These are phyloP conservation scores for Tenebrosternarchus preto DNA, from an alignment of 2,113 vertebrate species.

Conservation along the genomic window DNA sequence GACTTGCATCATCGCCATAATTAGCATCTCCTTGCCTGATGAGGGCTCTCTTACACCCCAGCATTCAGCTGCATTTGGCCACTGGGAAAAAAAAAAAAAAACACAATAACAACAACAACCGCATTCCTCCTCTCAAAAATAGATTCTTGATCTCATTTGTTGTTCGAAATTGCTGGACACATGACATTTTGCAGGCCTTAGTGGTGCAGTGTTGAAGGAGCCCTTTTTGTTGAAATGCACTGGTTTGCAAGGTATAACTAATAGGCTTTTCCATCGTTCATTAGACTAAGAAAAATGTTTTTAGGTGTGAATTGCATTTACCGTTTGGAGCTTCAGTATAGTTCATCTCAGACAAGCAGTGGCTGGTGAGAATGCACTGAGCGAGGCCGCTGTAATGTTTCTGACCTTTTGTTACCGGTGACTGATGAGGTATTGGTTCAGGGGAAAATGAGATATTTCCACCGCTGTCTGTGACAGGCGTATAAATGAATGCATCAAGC, in stretches of 20 bases:
- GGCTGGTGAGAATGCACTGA: slow-evolving; percentile 47
- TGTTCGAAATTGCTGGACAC: slow-evolving; percentile 3
- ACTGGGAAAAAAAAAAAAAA: slow-evolving; percentile 16
- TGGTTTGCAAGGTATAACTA: slow-evolving; percentile 18
- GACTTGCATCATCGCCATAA: slow-evolving; percentile 53
- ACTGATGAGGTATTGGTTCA: slow-evolving; percentile 57
- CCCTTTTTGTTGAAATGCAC: slow-evolving; percentile 7
- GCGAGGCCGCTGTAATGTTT: slow-evolving; percentile 49
- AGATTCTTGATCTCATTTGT: slow-evolving; percentile 13
- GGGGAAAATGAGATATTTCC: slow-evolving; percentile 58
- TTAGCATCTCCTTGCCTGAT: slow-evolving; percentile 49
- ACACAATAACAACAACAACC: too few species aligned
- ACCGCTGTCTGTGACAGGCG: slow-evolving; percentile 51
- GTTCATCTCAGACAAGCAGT: slow-evolving; percentile 41
- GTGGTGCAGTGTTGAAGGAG: neutral
- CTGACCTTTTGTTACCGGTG: slow-evolving; percentile 58
- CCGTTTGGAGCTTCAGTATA: slow-evolving; percentile 38
- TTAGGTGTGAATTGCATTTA: slow-evolving; percentile 42
- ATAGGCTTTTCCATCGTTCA: neutral
- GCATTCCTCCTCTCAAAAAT: slow-evolving; percentile 4
- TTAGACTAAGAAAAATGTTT: neutral
- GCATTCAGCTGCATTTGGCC: neutral
- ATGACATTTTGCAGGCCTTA: slow-evolving; percentile 1
- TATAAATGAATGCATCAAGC: slow-evolving; percentile 57
- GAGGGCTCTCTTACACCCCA: slow-evolving; percentile 11